Evolutionary conservation across 2,113 vertebrate species (phyloP), one percentile per base, ranked within the genome.

Genomic region (Megaceryle maxima): DNA sequence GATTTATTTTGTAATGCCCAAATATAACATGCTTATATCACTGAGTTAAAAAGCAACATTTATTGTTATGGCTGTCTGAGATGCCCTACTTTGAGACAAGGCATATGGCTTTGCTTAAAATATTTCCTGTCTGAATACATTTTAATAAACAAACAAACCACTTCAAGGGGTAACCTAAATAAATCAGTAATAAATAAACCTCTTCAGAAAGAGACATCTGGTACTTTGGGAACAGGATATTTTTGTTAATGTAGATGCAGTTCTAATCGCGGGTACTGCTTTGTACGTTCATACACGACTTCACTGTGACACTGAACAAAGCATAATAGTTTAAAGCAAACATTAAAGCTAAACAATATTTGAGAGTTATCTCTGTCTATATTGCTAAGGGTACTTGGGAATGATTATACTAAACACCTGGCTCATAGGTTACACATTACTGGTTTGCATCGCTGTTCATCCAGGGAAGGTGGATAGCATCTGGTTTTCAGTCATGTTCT

Each of bases 1-100:
- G 80, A 96, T 96, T 97, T 97, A 94, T 92, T 93, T 97, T 95
- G 90, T 74, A 78, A 81, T 72, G 48, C 51, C 95, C 80, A 70
- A 78, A 62, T 66, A 82, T 72, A 95, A n/a, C 72, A 70, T 88
- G 56, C 55, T 56, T 94, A 51, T 67, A 82, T 41, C 43, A 6
- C 70, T 86, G 74, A 73, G 75, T 70, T 88, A 91, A 63, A 82
- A 94, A 86, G 2, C 69, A 90, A 77, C 55, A 73, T 95, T 97
- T 93, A 92, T 77, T 96, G 13, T 73, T 96, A 90, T 64, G 70
- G 48, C 78, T 97, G 66, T 60, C 53, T 85, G 43, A 28, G 33
- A 53, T 26, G 37, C 29, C 96, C 33, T 90, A 48, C 39, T 89
- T 46, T 68, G 77, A 90, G 92, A 89, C 22, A 88, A 93, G 51